phyloP scores from a whole-genome alignment of 2,797 vertebrate genomes.

The Percopsis omiscomaycus region DNA sequence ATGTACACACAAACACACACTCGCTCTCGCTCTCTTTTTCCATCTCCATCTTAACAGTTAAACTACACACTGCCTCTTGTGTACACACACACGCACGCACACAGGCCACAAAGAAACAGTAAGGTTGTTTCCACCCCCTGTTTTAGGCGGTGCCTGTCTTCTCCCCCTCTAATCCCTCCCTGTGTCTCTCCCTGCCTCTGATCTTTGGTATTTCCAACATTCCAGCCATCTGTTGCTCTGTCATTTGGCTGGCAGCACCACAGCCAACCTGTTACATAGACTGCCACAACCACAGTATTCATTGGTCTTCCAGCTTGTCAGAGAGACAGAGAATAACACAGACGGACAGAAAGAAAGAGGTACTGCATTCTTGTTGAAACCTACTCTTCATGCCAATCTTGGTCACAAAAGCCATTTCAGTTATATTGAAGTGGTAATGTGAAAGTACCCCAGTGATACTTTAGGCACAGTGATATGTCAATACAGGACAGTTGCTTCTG shows the following conservation, averaged over 20 bases:
- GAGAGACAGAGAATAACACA: neutral
- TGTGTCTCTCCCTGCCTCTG: slow-evolving; percentile 54
- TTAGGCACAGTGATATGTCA: too few species aligned
- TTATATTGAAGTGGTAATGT: too few species aligned
- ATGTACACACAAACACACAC: too few species aligned
- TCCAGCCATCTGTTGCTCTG: slow-evolving; percentile 69
- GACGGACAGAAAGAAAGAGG: neutral
- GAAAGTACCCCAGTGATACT: too few species aligned
- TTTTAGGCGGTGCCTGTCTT: slow-evolving; percentile 45
- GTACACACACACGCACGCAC: slow-evolving; percentile 23
- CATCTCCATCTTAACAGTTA: too few species aligned
- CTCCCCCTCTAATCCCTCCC: slow-evolving; percentile 57
- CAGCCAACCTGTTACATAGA: slow-evolving; percentile 45
- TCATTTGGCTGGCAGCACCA: slow-evolving; percentile 62
- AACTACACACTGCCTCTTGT: neutral
- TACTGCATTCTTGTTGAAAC: neutral
- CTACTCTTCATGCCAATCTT: too few species aligned
- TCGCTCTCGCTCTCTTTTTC: too few species aligned
- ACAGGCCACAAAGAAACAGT: slow-evolving; percentile 20
- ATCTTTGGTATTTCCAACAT: slow-evolving; percentile 70
- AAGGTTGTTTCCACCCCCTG: slow-evolving; percentile 54
- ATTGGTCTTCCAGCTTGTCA: neutral
- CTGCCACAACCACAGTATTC: slow-evolving; percentile 9
- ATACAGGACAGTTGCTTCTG: too few species aligned
- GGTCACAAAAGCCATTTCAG: too few species aligned